Evolutionary conservation across 2,888 invertebrate species (phyloP).

Genomic region (Omphaloscelis lunosa): DNA sequence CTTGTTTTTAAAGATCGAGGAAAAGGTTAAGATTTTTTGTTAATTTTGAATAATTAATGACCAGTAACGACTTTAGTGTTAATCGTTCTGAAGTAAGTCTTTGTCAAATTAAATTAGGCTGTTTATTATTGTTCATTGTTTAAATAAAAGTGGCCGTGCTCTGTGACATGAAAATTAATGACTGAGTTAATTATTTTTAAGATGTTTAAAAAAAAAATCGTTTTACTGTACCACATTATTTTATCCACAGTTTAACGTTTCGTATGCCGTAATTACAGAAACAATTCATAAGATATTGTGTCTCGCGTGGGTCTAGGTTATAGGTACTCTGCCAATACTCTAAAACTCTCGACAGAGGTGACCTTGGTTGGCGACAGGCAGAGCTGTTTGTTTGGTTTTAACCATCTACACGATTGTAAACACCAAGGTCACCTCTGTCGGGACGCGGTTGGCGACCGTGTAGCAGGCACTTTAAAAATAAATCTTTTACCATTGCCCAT

Average conservation of each 20-base stretch:
- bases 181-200: no score
- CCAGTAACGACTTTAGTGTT: not conserved
- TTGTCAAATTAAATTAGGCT: slow-evolving; percentile 4
- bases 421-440: no score
- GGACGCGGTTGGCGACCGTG: no score
- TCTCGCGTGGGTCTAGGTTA: no score
- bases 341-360: no score
- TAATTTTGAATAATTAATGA: slow-evolving; percentile 11
- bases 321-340: no score
- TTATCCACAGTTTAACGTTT: not conserved
- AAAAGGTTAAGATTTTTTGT: not conserved
- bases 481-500: not conserved
- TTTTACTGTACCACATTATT: not conserved
- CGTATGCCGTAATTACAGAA: no score
- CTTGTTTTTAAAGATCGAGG: slow-evolving; percentile 6
- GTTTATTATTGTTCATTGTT: slow-evolving; percentile 29
- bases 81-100: not conserved
- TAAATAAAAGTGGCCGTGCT: slow-evolving; percentile 14
- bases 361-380: no score
- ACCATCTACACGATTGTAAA: no score
- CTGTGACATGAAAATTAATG: not conserved
- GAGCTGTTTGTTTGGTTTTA: no score
- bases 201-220: not conserved
- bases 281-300: not conserved
- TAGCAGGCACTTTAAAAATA: not conserved